These are phyloP conservation scores for Holothuria glaberrima DNA, from an alignment of 35 echinoderm and acorn worm genomes.

Conservation along the genomic window DNA sequence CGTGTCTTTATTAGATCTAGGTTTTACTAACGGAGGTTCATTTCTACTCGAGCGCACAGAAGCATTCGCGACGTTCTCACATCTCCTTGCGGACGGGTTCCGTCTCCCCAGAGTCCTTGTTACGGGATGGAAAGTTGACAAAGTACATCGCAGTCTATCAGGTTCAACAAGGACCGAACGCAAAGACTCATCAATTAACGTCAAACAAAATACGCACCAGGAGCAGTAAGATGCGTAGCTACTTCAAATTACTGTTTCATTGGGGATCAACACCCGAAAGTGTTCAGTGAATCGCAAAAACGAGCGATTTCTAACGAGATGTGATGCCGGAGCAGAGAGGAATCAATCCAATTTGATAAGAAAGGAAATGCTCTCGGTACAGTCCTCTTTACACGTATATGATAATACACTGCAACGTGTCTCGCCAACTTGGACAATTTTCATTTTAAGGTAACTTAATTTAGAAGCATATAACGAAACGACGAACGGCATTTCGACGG, in stretches of 20 bases:
- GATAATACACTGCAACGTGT: slow-evolving; percentile 40
- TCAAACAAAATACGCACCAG: slow-evolving; percentile 36
- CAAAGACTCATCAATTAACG: slow-evolving; percentile 53
- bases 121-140: slow-evolving; percentile 46
- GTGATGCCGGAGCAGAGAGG: slow-evolving; percentile 32
- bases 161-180: slow-evolving; percentile 30
- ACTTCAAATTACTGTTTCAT: slow-evolving; percentile 52
- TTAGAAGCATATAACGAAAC: not conserved
- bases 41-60: slow-evolving; percentile 40
- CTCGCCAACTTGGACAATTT: slow-evolving; percentile 31
- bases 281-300: slow-evolving; percentile 55
- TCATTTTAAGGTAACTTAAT: slow-evolving; percentile 26
- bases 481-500: no score
- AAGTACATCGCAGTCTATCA: slow-evolving; percentile 55
- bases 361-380: slow-evolving; percentile 1
- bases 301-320: slow-evolving; percentile 55
- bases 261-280: slow-evolving; percentile 33
- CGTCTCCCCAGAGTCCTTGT: slow-evolving; percentile 49
- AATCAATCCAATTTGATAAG: slow-evolving; percentile 60
- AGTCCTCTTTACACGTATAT: not conserved
- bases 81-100: slow-evolving; percentile 21
- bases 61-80: slow-evolving; percentile 18
- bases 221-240: slow-evolving; percentile 26
- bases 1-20: slow-evolving; percentile 37
- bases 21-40: slow-evolving; percentile 11